A percentile compares a stretch with the other conserved stretches of the same genome.
Conservation (phyloP, 2,113 vertebrate species). For the Nothocercus nigrocapillus region DNA sequence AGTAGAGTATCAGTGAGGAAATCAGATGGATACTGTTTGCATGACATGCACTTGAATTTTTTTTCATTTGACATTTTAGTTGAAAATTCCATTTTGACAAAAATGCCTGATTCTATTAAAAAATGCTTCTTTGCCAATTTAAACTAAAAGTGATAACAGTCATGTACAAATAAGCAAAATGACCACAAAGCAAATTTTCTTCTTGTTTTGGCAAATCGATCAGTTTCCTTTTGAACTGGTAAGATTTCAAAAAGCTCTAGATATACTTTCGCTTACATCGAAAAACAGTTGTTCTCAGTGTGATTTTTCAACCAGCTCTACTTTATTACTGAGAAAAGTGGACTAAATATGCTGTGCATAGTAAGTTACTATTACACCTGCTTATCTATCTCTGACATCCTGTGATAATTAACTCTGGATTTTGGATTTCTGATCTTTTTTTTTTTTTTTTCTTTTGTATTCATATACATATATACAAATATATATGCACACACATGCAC, state of each 20-base stretch:
- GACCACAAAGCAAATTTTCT: neutral
- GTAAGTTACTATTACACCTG: neutral
- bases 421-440: neutral
- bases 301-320: neutral
- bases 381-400: neutral
- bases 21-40: neutral
- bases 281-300: neutral
- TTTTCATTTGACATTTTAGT: neutral
- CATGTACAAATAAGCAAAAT: neutral
- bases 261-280: neutral
- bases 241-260: neutral
- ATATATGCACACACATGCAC: no score
- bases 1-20: neutral
- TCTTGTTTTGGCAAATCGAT: neutral
- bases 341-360: neutral
- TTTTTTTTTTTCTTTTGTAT: neutral
- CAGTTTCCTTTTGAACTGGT: neutral
- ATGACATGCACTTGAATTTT: neutral
- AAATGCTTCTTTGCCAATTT: rapidly evolving
- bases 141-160: neutral
- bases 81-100: neutral
- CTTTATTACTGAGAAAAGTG: neutral
- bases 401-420: neutral
- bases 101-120: neutral
- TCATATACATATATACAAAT: neutral